Base-by-base conservation (phyloP, 2,113 vertebrate genomes). In the Ciconia stormi region DNA sequence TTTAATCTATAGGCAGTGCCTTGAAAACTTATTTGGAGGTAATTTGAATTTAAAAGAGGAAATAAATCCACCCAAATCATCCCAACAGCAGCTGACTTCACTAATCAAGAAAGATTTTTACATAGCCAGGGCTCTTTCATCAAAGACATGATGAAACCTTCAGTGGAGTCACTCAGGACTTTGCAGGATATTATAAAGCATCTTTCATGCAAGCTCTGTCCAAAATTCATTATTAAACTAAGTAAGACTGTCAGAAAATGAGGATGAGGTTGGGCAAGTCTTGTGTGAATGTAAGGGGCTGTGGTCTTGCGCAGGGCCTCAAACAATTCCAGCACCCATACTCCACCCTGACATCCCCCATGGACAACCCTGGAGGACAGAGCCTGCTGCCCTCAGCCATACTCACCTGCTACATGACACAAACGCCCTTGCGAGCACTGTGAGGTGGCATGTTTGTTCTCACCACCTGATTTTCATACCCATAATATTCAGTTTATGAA, bases 11-110 rank as follows among this genome's bases (percentile, higher is more conserved):
- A 91, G 91, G 56, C 63, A 92, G 77, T 95, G 95, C 53, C 91
- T 96, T 94, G 89, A 93, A 97, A 96, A 97, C 22, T 95, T 96
- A 93, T 91, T 96, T 92, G 56, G 89, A 95, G 53, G 89, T 50
- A 93, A 97, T 97, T 95, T 97, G 91, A 95, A 97, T 96, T 97
- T 97, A 94, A 97, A 97, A 97, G 93, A 72, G 52, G 91, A 85
- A 93, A 85, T 95, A 94, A 95, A 96, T 96, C 95, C 83, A 94
- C 77, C 86, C 86, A 92, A 95, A 91, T 89, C 83, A 95, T 94
- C 62, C 72, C 92, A 95, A 95, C 58, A 94, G 81, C 52, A 87
- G 70, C 93, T 79, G 91, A 94, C 80, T 96, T 91, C 62, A 91
- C 89, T 95, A 96, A 96, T 95, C 91, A 95, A 93, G 90, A 73